phyloP scores from a whole-genome alignment of 1,140 invertebrate species.

The Littorina saxatilis region DNA sequence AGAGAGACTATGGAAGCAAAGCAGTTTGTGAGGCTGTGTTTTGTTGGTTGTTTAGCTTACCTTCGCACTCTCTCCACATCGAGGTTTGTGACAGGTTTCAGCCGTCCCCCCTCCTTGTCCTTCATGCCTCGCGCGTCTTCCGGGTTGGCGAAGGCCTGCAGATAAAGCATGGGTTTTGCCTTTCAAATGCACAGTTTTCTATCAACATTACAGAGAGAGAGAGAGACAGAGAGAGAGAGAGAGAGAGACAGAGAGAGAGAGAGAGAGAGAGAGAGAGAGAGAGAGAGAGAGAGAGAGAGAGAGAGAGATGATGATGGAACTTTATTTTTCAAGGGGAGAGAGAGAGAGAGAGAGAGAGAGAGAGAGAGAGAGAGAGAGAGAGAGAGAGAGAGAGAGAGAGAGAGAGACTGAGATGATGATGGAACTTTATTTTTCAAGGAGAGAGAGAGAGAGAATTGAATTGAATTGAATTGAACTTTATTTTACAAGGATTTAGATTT shows the following conservation, averaged over 20 bases:
- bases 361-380: not conserved
- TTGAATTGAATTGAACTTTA: too few relatives aligned
- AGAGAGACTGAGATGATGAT: too few relatives aligned
- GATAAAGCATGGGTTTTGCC: conserved; percentile 17
- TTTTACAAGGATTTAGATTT: too few relatives aligned
- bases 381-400: not conserved
- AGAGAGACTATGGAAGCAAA: too few relatives aligned
- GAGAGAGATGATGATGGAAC: too few relatives aligned
- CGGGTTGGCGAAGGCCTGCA: conserved; percentile 80
- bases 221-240: conserved; percentile 7
- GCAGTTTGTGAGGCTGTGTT: too few relatives aligned
- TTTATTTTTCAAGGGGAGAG: too few relatives aligned
- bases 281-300: conserved; percentile 31
- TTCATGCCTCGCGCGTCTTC: conserved; percentile 77
- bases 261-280: too few relatives aligned
- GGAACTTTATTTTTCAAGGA: too few relatives aligned
- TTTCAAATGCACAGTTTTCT: not conserved
- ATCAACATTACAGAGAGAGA: not conserved
- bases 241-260: conserved; percentile 18
- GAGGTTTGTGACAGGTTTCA: conserved; percentile 60
- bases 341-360: not conserved
- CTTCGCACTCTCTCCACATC: conserved; percentile 67
- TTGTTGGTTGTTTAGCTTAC: conserved; percentile 26
- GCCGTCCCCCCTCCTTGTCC: conserved; percentile 75
- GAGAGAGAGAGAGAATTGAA: too few relatives aligned